These are phyloP conservation scores for Dendrolimus pini DNA, from an alignment of 2,888 invertebrate genomes.

Conservation along the genomic window DNA sequence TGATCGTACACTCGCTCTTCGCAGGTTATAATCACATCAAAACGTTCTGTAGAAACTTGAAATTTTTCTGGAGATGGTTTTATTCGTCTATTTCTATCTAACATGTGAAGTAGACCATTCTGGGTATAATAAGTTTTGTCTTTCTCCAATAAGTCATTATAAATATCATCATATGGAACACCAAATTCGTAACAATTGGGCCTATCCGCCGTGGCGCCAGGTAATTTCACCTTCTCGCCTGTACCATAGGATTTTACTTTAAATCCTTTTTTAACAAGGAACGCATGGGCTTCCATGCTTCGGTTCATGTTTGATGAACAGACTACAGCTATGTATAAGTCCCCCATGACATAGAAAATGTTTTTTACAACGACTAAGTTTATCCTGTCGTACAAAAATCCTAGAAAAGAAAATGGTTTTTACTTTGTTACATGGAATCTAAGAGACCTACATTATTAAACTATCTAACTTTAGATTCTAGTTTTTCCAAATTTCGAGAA, in stretches of 20 bases:
- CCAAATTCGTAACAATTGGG: constrained; percentile 99
- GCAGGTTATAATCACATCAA: constrained; percentile 97
- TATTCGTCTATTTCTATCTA: constrained; percentile 97
- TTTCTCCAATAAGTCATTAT: constrained; percentile 92
- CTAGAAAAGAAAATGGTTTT: no score
- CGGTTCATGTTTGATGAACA: constrained; percentile 99
- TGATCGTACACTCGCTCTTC: constrained; percentile 99
- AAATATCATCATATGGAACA: constrained; percentile 96
- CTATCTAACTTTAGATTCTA: no score
- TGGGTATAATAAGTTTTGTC: constrained; percentile 97
- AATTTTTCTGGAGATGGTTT: constrained; percentile 96
- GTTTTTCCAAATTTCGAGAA: no score
- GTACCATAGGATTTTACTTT: constrained; percentile 96
- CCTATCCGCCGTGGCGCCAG: constrained; percentile 93
- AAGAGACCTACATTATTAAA: constrained; percentile 5
- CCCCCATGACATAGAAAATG: constrained; percentile 21
- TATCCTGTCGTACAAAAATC: no score
- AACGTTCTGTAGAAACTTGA: constrained; percentile 91
- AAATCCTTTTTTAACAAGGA: constrained; percentile 97
- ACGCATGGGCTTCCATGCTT: constrained; percentile 99
- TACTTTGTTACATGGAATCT: no score
- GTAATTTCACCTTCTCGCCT: constrained; percentile 96
- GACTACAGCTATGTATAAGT: constrained; percentile 92
- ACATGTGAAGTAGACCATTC: constrained; percentile 98
- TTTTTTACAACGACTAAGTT: neutral